These are phyloP conservation scores for Sarcoramphus papa DNA, from an alignment of 2,797 vertebrate genomes.

Conservation along the genomic window DNA sequence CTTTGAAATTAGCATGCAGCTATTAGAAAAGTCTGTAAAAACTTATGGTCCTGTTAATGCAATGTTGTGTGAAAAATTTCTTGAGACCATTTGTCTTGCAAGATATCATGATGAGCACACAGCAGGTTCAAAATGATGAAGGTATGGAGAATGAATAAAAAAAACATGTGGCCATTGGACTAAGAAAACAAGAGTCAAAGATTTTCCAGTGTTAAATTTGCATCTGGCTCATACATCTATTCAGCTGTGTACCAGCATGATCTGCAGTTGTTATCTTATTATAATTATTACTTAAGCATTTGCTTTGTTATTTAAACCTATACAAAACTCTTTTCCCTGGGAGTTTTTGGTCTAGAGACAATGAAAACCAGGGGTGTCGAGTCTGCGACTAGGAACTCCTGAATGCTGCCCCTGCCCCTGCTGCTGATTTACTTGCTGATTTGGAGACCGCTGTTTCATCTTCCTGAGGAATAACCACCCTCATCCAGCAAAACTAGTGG, in stretches of 20 bases:
- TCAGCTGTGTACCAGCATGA: neutral
- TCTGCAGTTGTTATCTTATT: neutral
- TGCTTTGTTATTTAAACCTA: neutral
- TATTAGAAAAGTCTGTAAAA: conserved; percentile 31
- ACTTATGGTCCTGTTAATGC: neutral
- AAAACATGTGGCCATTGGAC: neutral
- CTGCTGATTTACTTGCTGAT: neutral
- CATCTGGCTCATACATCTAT: neutral
- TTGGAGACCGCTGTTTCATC: neutral
- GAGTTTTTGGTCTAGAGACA: neutral
- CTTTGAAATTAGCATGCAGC: neutral
- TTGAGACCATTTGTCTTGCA: neutral
- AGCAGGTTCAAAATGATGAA: neutral
- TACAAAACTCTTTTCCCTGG: neutral
- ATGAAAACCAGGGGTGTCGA: neutral
- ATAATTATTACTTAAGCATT: neutral
- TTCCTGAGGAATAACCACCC: neutral
- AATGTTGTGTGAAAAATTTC: neutral
- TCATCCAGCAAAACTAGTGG: neutral
- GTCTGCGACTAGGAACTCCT: neutral
- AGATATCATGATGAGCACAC: neutral
- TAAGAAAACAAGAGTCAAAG: neutral
- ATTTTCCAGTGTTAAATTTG: neutral
- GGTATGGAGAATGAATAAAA: neutral
- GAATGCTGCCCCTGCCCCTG: neutral